phyloP scores from a whole-genome alignment of 1,140 invertebrate species.

The Drosophila orena region DNA sequence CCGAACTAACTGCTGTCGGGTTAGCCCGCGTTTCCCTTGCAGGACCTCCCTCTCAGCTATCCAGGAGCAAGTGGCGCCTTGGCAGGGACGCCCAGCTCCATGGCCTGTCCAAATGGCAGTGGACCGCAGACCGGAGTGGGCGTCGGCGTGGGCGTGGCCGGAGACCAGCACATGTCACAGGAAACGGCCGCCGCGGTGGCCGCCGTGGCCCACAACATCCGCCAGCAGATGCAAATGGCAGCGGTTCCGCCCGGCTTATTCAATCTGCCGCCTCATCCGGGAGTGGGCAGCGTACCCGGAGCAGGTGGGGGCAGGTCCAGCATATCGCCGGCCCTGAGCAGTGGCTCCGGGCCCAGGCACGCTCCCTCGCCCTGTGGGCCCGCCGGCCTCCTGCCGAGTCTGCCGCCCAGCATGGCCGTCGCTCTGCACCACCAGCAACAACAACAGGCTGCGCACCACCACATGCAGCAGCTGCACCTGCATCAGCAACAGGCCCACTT shows the following conservation, averaged over 20 bases:
- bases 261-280: slow-evolving; percentile 79
- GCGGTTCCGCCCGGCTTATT: slow-evolving; percentile 86
- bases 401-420: slow-evolving; percentile 82
- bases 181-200: slow-evolving; percentile 83
- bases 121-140: slow-evolving; percentile 36
- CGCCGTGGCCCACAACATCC: slow-evolving; percentile 87
- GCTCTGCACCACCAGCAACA: slow-evolving; percentile 81
- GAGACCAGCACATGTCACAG: slow-evolving; percentile 78
- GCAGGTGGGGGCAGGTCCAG: slow-evolving; percentile 70
- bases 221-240: slow-evolving; percentile 91
- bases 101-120: slow-evolving; percentile 71
- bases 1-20: slow-evolving; percentile 58
- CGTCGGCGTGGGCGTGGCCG: slow-evolving; percentile 16
- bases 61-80: slow-evolving; percentile 67
- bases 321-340: slow-evolving; percentile 78
- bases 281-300: slow-evolving; percentile 67
- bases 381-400: slow-evolving; percentile 56
- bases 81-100: slow-evolving; percentile 41
- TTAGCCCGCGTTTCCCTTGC: slow-evolving; percentile 83
- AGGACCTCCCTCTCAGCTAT: slow-evolving; percentile 78
- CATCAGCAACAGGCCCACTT: slow-evolving; percentile 68
- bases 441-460: slow-evolving; percentile 40
- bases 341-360: slow-evolving; percentile 75
- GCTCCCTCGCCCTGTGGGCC: slow-evolving; percentile 79
- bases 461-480: slow-evolving; percentile 73